Evolutionary conservation across 2,888 invertebrate genomes (phyloP).

Genomic region (Papilio gigon): DNA sequence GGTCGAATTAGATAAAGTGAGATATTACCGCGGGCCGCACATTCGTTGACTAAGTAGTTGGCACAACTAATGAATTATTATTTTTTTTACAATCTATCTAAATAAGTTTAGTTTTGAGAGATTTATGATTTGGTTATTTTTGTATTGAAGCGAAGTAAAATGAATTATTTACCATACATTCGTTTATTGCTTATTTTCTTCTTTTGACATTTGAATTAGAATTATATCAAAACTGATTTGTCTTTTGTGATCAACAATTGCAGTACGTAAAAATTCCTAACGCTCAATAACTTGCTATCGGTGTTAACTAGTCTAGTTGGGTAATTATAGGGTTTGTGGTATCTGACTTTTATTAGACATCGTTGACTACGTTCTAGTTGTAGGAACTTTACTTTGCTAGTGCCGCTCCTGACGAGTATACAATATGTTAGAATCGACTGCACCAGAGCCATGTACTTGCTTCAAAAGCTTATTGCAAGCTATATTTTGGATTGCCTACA

Average conservation of each 20-base stretch:
- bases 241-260: background rate
- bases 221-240: background rate
- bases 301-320: background rate
- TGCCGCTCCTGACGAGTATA: background rate
- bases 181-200: background rate
- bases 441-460: background rate
- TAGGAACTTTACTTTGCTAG: background rate
- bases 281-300: background rate
- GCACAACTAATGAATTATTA: too few species aligned
- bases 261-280: background rate
- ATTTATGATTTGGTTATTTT: background rate
- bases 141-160: too few species aligned
- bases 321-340: background rate
- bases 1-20: too few species aligned
- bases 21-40: too few species aligned
- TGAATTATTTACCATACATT: background rate
- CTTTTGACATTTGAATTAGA: background rate
- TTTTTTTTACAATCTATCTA: too few species aligned
- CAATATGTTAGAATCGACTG: background rate
- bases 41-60: too few species aligned
- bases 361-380: background rate
- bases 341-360: background rate
- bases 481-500: too few species aligned
- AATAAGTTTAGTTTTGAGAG: too few species aligned
- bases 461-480: background rate